Base-by-base conservation (phyloP, 1,140 invertebrate genomes). In the Saxidomus purpurata region DNA sequence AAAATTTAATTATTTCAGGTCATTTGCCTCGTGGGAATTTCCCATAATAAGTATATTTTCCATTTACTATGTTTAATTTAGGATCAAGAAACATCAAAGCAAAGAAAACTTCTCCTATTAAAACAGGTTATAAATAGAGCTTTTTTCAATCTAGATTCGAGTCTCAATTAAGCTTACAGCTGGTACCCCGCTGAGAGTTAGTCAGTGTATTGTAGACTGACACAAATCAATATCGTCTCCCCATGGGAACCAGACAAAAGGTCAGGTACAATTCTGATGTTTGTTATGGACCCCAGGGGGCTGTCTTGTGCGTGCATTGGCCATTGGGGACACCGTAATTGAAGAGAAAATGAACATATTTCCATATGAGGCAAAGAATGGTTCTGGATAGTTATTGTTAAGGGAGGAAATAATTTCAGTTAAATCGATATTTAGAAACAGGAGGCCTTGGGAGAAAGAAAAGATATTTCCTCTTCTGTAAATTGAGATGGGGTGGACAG, bases 341-440 rank as follows among this genome's bases (percentile, higher is more conserved):
- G 80, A 76, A 63, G 81, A 76, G 69, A 83, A 84, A 89, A 89
- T 89, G 77, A 82, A 82, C 74, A 87, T 74, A 81, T 74, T 81
- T 69, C 87, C 87, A 89, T 89, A 81, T 71, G 79, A 89, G 87
- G 79, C 36, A 88, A 89, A 71, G 67, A 38, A 69, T 19, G 59
- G 25, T 36, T 55, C 34, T 79, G 71, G 43, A 55, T 79, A 47
- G 49, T 67, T 87, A 79, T 87, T 87, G 71, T 87, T 87, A 49
- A 22, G 71, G 61, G 82, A 84, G 67, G 28, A 59, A 84, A 84
- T 40, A 15, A 84, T 84, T 84, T 84, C 82, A 71, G 28, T 67
- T 40, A 52, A 71, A 84, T 71, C 67, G 82, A 84, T 84, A 67
- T 63, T 52, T 69, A 40, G 43, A 74, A 71, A 69, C 61, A 63